Evolutionary conservation across 2,113 vertebrate species (phyloP), one percentile per base, ranked within the genome.

Genomic region (Isurus oxyrinchus): DNA sequence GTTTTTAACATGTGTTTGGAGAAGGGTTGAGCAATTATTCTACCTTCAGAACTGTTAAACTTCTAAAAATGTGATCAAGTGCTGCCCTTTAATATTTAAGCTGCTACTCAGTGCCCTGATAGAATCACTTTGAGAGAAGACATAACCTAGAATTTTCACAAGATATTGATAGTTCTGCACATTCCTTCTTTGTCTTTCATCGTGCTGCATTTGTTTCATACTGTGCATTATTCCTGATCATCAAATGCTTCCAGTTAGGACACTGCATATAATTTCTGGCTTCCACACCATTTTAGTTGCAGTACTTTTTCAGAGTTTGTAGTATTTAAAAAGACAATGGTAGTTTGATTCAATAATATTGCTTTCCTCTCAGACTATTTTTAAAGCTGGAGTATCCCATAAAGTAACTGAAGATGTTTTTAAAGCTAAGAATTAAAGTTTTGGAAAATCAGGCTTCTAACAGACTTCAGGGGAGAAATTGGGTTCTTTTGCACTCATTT

Each of bases 11-110:
- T 95, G 5, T 6, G 49, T 72, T 69, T 95, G 44, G 72, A 72
- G 31, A 69, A 95, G 8, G 49, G 94, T 95, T 93, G 90, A 93
- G 40, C 63, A 21, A 63, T 94, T 94, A 94, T 66, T 94, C 59
- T 94, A 35, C 57, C n/a, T 63, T 94, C 90, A 94, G 57, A 94
- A 94, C 19, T 94, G 59, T 40, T 94, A 63, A 94, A 21, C 63
- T 19, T 63, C n/a, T 94, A n/a, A 94, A 63, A 63, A 94, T 94
- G n/a, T 16, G 59, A 63, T 40, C 31, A 8, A 44, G 16, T n/a
- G n/a, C 21, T 66, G 7, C n/a, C 90, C 35, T 59, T n/a, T 61
- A 59, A 93, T 1, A 57, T n/a, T 61, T 35, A 40, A 61, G n/a
- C 19, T 21, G 23, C 35, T 21, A 5, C 19, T 21, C 40, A 84